A percentile compares a stretch with the other conserved stretches of the same genome.
Conservation (phyloP, 1,140 invertebrate species). For the Cepaea nemoralis region DNA sequence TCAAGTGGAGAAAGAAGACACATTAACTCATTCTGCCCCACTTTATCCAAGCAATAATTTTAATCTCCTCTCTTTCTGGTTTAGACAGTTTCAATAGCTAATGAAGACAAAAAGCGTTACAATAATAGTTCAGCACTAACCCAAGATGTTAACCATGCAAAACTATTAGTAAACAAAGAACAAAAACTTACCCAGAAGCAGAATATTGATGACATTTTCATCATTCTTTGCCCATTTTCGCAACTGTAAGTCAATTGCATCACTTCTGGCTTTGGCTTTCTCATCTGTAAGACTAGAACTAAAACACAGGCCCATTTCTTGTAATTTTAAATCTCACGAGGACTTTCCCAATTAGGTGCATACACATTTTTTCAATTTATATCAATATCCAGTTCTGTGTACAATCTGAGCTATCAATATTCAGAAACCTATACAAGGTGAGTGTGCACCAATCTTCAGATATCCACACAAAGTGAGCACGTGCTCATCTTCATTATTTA, state of each 20-base stretch:
- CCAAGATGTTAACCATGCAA: neutral
- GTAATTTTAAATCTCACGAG: neutral
- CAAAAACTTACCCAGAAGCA: conserved; percentile 72
- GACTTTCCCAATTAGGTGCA: neutral
- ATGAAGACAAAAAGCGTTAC: neutral
- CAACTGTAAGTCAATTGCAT: conserved; percentile 73
- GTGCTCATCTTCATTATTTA: neutral
- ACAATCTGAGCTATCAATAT: neutral
- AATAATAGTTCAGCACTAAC: neutral
- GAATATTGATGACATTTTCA: conserved; percentile 73
- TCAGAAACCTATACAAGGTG: neutral
- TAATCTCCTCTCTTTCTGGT: neutral
- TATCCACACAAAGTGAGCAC: neutral
- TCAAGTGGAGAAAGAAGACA: too few relatives aligned
- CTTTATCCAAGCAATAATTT: too few relatives aligned
- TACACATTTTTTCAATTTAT: neutral
- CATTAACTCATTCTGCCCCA: too few relatives aligned
- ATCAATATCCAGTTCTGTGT: too few relatives aligned
- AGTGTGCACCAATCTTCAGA: neutral
- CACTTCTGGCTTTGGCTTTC: conserved; percentile 72
- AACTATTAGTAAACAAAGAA: neutral
- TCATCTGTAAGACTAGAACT: conserved; percentile 74
- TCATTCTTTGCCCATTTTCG: conserved; percentile 73
- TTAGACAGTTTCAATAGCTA: neutral
- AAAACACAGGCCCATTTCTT: conserved; percentile 73